A percentile compares a stretch with the other conserved stretches of the same genome.
Conservation (phyloP, 2,113 vertebrate species). For the Psettodes erumei region DNA sequence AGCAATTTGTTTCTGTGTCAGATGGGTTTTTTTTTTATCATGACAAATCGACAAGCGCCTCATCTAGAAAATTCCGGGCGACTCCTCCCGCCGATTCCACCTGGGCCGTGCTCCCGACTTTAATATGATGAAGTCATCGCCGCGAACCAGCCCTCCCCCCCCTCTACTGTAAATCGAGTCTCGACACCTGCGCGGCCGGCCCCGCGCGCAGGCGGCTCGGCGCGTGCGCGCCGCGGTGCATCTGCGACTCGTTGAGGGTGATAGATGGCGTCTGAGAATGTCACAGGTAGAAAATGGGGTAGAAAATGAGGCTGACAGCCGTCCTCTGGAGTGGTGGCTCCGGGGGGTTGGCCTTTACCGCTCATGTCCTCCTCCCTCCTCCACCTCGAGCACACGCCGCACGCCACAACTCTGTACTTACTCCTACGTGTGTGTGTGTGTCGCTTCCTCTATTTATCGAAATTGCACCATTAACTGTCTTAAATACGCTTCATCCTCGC, state of each 20-base stretch:
- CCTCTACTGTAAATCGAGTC: slow-evolving; percentile 40
- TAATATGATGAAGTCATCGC: slow-evolving; percentile 77
- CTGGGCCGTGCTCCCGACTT: slow-evolving; percentile 57
- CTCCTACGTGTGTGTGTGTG: neutral
- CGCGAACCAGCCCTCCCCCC: neutral
- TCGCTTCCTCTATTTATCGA: neutral
- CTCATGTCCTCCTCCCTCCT: slow-evolving; percentile 32
- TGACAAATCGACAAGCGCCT: slow-evolving; percentile 76
- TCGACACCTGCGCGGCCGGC: slow-evolving; percentile 51
- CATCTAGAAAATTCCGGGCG: slow-evolving; percentile 68
- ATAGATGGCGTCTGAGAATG: slow-evolving; percentile 67
- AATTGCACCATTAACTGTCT: neutral
- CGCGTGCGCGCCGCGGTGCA: neutral
- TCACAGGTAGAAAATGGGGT: slow-evolving; percentile 67
- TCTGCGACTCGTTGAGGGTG: slow-evolving; percentile 56
- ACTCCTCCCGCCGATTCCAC: slow-evolving; percentile 51
- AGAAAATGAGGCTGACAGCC: slow-evolving; percentile 67
- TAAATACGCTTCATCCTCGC: slow-evolving; percentile 23
- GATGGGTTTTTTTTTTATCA: slow-evolving; percentile 74
- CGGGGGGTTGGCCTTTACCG: slow-evolving; percentile 53
- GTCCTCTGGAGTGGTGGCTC: slow-evolving; percentile 66
- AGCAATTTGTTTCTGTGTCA: slow-evolving; percentile 80
- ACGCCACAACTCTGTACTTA: neutral
- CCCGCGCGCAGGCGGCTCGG: too few species aligned
- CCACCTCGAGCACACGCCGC: slow-evolving; percentile 13